Conservation (phyloP, 64 coral and sea anemone genomes). For the Actinia tenebrosa region DNA sequence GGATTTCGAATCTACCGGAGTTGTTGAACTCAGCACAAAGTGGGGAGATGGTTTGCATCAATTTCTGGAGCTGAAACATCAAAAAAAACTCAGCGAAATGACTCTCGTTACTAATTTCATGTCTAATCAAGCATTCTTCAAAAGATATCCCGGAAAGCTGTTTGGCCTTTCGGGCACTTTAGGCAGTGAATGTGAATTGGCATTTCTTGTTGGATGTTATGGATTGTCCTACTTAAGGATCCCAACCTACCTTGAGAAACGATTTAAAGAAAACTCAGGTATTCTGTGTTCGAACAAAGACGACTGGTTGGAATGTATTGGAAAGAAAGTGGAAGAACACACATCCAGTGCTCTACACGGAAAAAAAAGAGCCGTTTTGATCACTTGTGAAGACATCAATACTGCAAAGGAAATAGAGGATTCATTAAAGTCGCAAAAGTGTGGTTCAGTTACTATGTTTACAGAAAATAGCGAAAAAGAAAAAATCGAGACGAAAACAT, state of each 20-base stretch:
- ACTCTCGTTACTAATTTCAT: conserved; percentile 23
- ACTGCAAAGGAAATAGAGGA: conserved; percentile 21
- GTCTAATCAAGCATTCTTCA: conserved; percentile 14
- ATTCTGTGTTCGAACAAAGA: not conserved
- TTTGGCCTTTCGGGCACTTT: conserved; percentile 24
- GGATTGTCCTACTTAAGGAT: not conserved
- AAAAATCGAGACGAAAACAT: not conserved
- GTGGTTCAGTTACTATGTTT: not conserved
- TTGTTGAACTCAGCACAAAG: conserved; percentile 30
- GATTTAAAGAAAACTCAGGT: not conserved
- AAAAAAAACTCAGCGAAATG: conserved; percentile 20
- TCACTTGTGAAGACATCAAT: conserved; percentile 32
- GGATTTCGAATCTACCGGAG: conserved; percentile 27
- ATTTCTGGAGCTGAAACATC: conserved; percentile 25
- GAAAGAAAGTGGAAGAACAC: not conserved
- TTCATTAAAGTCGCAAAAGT: not conserved
- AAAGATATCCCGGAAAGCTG: not conserved
- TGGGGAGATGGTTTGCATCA: conserved; percentile 38
- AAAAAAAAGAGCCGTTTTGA: conserved; percentile 6
- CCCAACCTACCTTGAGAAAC: not conserved
- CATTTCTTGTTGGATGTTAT: conserved; percentile 15
- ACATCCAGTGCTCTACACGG: not conserved
- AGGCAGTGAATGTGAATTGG: conserved; percentile 9
- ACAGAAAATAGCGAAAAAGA: not conserved
- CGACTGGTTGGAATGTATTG: not conserved